Evolutionary conservation across 2,797 vertebrate species (phyloP), one percentile per base, ranked within the genome.

Genomic region (Diceros bicornis): DNA sequence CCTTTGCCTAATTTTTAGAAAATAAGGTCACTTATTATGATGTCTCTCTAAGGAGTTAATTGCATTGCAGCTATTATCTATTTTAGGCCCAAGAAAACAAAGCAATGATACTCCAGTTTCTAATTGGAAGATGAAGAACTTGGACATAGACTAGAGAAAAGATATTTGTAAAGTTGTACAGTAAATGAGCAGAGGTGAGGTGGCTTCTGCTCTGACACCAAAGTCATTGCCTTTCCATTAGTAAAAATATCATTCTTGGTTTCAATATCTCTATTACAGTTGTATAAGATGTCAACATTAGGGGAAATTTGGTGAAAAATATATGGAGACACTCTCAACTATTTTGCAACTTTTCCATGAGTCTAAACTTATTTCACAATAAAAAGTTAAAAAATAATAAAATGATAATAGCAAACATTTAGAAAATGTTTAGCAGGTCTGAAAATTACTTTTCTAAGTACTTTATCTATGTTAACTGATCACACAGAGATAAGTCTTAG

Each of bases 1-100:
- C 55, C 23, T 69, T 86, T 81, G 44, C 6, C 25, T 93, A 89
- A 91, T 69, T 74, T 93, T 93, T 78, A 66, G 27, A 84, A 89
- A 64, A 17, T 55, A 87, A 25, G 21, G 17, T 59, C 23, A 74
- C 84, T 75, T 14, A 71, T 17, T 79, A 23, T 52, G 66, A 71
- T 75, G 23, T 55, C 47, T 64, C 18, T 64, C 14, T 91, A 17
- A 75, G 62, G 3, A 64, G 16, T 47, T 85, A 37, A 77, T 64
- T 93, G 29, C 6, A 47, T 77, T 84, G 6, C 1, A 74, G 4
- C 9, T 18, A n/a, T 86, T 84, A 69, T 82, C 61, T 78, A 62
- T 47, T 91, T 91, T 55, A 86, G 29, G 6, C 18, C 9, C 8
- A 75, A 37, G 41, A 87, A 96, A 97, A 87, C 29, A 95, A 83